Percentiles rank a stretch among this genome's conserved stretches.
phyloP scores from a whole-genome alignment of 2,888 invertebrate species.

The Nomada ruficornis region DNA sequence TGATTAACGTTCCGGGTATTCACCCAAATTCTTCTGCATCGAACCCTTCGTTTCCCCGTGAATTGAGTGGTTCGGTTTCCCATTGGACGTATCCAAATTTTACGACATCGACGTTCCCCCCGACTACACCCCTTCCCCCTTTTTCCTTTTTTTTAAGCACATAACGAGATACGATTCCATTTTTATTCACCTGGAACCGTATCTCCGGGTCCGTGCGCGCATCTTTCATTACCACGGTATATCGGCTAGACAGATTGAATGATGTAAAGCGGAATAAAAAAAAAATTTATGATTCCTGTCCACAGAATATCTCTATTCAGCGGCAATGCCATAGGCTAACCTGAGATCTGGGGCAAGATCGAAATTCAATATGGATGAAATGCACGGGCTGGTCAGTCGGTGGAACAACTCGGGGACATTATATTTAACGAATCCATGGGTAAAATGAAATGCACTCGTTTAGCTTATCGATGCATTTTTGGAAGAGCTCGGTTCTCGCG shows the following conservation, averaged over 20 bases:
- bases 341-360: conserved; percentile 57
- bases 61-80: not conserved
- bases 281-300: conserved; percentile 51
- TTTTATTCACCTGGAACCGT: conserved; percentile 12
- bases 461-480: conserved; percentile 69
- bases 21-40: not conserved
- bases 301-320: conserved; percentile 45
- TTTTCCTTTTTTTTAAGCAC: conserved; percentile 7
- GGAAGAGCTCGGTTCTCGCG: conserved; percentile 13
- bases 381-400: conserved; percentile 36
- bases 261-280: conserved; percentile 38
- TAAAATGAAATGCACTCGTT: conserved; percentile 57
- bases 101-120: conserved; percentile 1
- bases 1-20: conserved; percentile 8
- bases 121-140: not conserved
- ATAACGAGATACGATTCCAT: conserved; percentile 27
- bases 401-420: conserved; percentile 68
- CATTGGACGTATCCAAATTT: conserved; percentile 4
- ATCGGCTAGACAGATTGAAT: conserved; percentile 52
- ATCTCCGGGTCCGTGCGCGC: conserved; percentile 12
- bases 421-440: conserved; percentile 73
- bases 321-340: conserved; percentile 34
- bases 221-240: conserved; percentile 42
- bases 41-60: not conserved
- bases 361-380: conserved; percentile 60